These are phyloP conservation scores for Uria aalge DNA, from an alignment of 2,113 vertebrate species.

Conservation along the genomic window DNA sequence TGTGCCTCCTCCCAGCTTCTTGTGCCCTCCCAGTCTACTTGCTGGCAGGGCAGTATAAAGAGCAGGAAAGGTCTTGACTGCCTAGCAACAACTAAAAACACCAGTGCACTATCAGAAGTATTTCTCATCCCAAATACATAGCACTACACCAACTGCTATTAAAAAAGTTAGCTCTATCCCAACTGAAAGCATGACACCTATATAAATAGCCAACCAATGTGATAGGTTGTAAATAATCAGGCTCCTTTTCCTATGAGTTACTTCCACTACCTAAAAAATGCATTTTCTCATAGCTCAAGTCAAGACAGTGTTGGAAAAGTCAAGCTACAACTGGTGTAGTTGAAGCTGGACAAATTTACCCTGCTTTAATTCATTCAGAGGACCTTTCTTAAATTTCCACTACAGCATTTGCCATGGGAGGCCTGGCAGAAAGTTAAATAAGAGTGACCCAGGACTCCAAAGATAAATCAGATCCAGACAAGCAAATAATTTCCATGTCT, in stretches of 20 bases:
- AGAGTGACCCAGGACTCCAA: neutral
- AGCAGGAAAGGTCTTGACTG: neutral
- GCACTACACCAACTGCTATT: neutral
- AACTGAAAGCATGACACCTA: neutral
- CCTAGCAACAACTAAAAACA: neutral
- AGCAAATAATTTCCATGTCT: neutral
- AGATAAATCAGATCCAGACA: conserved; percentile 11
- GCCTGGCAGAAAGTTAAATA: neutral
- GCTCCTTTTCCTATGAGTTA: neutral
- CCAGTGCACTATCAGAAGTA: neutral
- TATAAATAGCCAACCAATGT: neutral
- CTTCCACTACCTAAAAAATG: neutral
- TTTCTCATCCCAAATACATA: neutral
- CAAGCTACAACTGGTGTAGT: neutral
- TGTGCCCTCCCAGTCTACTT: neutral
- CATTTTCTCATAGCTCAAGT: neutral
- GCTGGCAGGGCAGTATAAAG: neutral
- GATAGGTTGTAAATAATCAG: neutral
- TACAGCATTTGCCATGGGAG: neutral
- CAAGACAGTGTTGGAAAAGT: neutral
- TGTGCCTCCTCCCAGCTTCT: neutral
- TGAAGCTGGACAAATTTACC: neutral
- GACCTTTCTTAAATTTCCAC: neutral
- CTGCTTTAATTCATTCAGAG: neutral
- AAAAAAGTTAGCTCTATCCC: neutral